Conservation (phyloP, 2,888 invertebrate species). For the Norana najaformis region DNA sequence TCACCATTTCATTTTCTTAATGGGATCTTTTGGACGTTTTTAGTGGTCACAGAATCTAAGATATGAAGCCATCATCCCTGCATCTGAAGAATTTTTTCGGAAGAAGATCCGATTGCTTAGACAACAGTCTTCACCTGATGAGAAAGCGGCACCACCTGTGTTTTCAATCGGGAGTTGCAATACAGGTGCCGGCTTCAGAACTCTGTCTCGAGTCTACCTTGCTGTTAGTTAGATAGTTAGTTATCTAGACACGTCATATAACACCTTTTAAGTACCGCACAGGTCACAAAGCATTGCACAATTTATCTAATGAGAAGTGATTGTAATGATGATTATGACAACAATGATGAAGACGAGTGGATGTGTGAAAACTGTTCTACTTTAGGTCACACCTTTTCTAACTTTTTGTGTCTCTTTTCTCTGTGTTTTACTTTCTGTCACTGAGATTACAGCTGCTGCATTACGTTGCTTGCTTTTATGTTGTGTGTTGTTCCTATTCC, state of each 20-base stretch:
- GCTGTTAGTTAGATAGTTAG: neutral
- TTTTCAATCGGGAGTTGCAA: neutral
- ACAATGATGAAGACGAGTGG: too few species aligned
- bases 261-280: too few species aligned
- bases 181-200: neutral
- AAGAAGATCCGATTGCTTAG: slow-evolving; percentile 9
- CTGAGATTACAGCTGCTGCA: too few species aligned
- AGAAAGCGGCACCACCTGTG: neutral
- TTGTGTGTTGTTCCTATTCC: too few species aligned
- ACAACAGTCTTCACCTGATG: neutral
- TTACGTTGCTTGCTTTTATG: too few species aligned
- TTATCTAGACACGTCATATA: neutral
- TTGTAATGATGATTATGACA: neutral
- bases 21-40: neutral
- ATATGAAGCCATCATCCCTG: neutral
- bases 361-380: too few species aligned
- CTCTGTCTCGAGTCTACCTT: too few species aligned
- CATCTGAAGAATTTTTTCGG: neutral
- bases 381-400: too few species aligned
- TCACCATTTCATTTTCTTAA: neutral
- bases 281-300: too few species aligned
- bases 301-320: too few species aligned
- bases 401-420: too few species aligned
- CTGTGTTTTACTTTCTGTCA: too few species aligned
- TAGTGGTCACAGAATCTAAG: neutral